Evolutionary conservation across 2,888 invertebrate species (phyloP).

Genomic region (Synanthedon vespiformis): DNA sequence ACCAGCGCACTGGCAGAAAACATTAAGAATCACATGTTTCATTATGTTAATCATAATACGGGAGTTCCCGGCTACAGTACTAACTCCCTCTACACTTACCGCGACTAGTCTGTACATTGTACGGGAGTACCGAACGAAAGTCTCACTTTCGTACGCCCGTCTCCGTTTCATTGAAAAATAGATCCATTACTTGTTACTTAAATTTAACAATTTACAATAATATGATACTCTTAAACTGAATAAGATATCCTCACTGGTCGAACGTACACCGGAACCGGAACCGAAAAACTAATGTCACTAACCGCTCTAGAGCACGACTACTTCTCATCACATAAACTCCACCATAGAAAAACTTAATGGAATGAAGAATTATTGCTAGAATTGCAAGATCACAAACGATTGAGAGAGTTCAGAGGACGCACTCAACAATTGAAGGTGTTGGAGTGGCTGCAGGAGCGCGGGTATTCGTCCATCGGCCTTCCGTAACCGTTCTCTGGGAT

Average conservation of each 20-base stretch:
- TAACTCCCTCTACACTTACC: constrained; percentile 23
- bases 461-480: constrained; percentile 38
- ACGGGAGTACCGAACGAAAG: constrained; percentile 49
- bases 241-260: constrained; percentile 50
- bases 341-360: constrained; percentile 62
- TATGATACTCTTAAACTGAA: constrained; percentile 63
- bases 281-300: constrained; percentile 50
- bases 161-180: constrained; percentile 59
- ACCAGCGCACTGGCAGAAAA: constrained; percentile 52
- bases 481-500: constrained; percentile 55
- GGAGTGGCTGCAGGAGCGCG: constrained; percentile 57
- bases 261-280: constrained; percentile 39
- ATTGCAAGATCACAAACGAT: constrained; percentile 68
- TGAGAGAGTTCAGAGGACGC: constrained; percentile 31
- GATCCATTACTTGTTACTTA: constrained; percentile 61
- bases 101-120: constrained; percentile 65
- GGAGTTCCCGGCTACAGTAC: constrained; percentile 9
- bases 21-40: constrained; percentile 54
- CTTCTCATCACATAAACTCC: constrained; percentile 42
- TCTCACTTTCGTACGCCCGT: constrained; percentile 54
- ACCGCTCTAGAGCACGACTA: constrained; percentile 59
- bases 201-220: constrained; percentile 62
- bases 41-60: constrained; percentile 31
- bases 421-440: constrained; percentile 69
- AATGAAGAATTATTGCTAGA: constrained; percentile 71